Conservation (phyloP, 2,888 invertebrate species). For the Acanthoscelides obtectus region DNA sequence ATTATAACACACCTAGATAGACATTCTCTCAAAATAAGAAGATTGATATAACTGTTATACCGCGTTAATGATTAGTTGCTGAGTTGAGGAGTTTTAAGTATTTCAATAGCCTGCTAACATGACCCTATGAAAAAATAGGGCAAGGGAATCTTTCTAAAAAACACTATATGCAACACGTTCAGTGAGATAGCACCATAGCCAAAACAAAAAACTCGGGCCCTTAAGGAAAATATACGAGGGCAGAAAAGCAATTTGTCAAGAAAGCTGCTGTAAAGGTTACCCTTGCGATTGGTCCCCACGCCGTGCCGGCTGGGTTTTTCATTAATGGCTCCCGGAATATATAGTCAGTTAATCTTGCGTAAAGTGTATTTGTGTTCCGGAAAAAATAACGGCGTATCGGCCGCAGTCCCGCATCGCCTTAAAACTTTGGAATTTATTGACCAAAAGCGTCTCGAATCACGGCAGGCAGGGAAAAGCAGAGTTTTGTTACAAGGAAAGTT, state of each 20-base stretch:
- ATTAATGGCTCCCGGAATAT: slow-evolving; percentile 10
- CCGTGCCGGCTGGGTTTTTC: neutral
- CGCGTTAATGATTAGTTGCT: no score
- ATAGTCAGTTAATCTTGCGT: slow-evolving; percentile 14
- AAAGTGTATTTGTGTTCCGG: slow-evolving; percentile 16
- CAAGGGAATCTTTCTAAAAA: no score
- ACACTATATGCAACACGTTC: no score
- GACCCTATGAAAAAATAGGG: no score
- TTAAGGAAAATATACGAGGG: neutral
- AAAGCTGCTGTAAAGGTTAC: neutral
- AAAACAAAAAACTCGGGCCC: neutral
- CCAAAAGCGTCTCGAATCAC: slow-evolving; percentile 3
- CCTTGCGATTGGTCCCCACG: neutral
- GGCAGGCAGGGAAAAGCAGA: slow-evolving; percentile 2
- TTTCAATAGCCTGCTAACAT: no score
- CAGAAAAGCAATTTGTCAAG: neutral
- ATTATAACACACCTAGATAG: no score
- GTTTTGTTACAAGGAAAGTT: neutral
- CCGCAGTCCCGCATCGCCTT: slow-evolving; percentile 8
- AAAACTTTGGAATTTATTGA: slow-evolving; percentile 12
- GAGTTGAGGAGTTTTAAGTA: no score
- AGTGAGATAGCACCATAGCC: no score
- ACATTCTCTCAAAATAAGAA: no score
- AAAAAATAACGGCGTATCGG: slow-evolving; percentile 11
- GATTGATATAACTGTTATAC: no score